A percentile compares a stretch with the other conserved stretches of the same genome.
Conservation (phyloP, 2,113 vertebrate species). For the Orcinus orca region DNA sequence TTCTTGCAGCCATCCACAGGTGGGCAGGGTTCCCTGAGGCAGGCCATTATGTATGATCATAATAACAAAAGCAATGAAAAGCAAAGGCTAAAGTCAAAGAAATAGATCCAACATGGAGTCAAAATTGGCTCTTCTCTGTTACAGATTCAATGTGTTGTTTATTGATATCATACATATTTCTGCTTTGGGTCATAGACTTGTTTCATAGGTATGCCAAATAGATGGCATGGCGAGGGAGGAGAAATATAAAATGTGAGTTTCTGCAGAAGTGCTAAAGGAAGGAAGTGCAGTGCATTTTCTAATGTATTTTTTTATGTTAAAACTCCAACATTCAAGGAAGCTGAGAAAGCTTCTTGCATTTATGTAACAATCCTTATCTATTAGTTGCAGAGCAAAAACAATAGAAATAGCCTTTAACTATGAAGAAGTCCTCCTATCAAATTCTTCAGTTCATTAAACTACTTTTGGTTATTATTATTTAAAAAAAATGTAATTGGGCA, state of each 20-base stretch:
- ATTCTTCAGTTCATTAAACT: slow-evolving; percentile 43
- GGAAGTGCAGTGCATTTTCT: neutral
- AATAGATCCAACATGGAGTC: too few relatives aligned
- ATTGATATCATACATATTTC: neutral
- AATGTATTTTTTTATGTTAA: neutral
- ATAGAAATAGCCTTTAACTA: slow-evolving; percentile 44
- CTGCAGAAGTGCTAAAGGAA: neutral
- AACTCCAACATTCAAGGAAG: neutral
- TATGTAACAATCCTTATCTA: slow-evolving; percentile 25
- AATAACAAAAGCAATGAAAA: too few relatives aligned
- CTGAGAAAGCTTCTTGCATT: slow-evolving; percentile 1
- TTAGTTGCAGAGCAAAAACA: slow-evolving; percentile 8
- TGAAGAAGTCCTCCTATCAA: slow-evolving; percentile 20
- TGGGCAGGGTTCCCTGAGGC: too few relatives aligned
- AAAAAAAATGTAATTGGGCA: neutral
- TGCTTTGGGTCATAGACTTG: slow-evolving; percentile 16
- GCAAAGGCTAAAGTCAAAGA: too few relatives aligned
- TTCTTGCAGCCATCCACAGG: too few relatives aligned
- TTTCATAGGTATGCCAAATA: slow-evolving; percentile 40
- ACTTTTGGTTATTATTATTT: slow-evolving; percentile 38
- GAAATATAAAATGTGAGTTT: slow-evolving; percentile 17
- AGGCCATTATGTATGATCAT: too few relatives aligned
- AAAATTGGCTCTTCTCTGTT: too few relatives aligned
- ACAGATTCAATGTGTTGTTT: neutral
- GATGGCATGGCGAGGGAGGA: neutral